Conservation (phyloP, 2,888 invertebrate species). For the Encarsia formosa region DNA sequence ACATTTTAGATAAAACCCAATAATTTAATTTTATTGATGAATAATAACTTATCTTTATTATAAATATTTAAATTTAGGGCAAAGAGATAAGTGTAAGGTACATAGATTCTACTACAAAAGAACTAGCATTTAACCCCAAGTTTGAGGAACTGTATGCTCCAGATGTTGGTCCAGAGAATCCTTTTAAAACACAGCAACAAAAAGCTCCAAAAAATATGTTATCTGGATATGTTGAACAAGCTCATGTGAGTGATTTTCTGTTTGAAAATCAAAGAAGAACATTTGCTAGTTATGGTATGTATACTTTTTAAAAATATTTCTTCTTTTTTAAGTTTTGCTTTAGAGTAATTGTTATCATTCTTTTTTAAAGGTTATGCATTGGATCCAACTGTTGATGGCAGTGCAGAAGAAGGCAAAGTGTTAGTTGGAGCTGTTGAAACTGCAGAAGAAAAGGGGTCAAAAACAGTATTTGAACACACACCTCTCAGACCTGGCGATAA, state of each 20-base stretch:
- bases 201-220: conserved; percentile 84
- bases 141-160: conserved; percentile 94
- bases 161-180: conserved; percentile 86
- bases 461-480: conserved; percentile 87
- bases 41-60: conserved; percentile 29
- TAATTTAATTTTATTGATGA: conserved; percentile 6
- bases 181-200: conserved; percentile 87
- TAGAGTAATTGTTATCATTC: not conserved
- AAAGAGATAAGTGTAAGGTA: conserved; percentile 67
- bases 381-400: conserved; percentile 81
- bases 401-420: conserved; percentile 50
- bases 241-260: conserved; percentile 93
- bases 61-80: conserved; percentile 55
- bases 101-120: conserved; percentile 75
- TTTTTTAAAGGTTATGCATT: conserved; percentile 70
- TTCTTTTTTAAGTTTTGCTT: conserved; percentile 1
- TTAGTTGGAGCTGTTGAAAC: conserved; percentile 63
- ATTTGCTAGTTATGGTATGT: conserved; percentile 81
- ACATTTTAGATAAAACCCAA: conserved; percentile 2
- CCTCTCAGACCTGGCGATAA: conserved; percentile 69
- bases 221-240: conserved; percentile 91
- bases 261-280: conserved; percentile 95
- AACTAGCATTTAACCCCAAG: conserved; percentile 86
- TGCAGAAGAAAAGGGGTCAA: conserved; percentile 71
- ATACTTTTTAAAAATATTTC: not conserved